Conservation (phyloP, 64 coral and sea anemone genomes). For the Trachythela sp. region DNA sequence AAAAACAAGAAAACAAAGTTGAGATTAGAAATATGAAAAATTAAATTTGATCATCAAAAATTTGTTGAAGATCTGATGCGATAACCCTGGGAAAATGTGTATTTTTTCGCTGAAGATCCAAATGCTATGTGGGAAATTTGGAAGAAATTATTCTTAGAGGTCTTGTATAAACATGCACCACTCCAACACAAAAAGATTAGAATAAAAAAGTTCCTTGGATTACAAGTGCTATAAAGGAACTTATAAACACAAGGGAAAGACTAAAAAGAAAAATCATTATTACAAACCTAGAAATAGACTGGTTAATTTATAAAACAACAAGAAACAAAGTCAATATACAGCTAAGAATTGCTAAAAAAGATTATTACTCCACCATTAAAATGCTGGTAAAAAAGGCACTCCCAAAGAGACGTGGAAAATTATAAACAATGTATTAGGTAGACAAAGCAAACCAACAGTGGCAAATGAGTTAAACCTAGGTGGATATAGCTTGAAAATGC, state of each 20-base stretch:
- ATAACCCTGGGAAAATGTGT: background rate
- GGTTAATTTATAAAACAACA: too few relatives aligned
- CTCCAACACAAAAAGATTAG: constrained; percentile 11
- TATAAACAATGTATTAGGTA: background rate
- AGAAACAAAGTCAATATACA: too few relatives aligned
- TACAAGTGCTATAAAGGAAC: background rate
- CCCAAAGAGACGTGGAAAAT: background rate
- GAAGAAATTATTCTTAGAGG: background rate
- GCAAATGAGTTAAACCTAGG: too few relatives aligned
- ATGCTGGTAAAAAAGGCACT: background rate
- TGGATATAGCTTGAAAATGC: too few relatives aligned
- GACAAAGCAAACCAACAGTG: too few relatives aligned
- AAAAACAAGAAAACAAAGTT: too few relatives aligned
- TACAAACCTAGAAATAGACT: too few relatives aligned
- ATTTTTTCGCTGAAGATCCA: background rate
- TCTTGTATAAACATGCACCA: background rate
- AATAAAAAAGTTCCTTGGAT: background rate
- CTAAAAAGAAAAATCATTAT: constrained; percentile 6
- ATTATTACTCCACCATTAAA: background rate
- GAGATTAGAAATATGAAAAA: too few relatives aligned
- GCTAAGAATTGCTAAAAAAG: too few relatives aligned
- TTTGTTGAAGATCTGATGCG: background rate
- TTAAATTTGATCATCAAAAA: background rate
- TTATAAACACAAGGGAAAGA: background rate
- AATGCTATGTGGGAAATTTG: too few relatives aligned